Evolutionary conservation across 2,797 vertebrate species (phyloP), one percentile per base, ranked within the genome.

Genomic region (Siniperca scherzeri): DNA sequence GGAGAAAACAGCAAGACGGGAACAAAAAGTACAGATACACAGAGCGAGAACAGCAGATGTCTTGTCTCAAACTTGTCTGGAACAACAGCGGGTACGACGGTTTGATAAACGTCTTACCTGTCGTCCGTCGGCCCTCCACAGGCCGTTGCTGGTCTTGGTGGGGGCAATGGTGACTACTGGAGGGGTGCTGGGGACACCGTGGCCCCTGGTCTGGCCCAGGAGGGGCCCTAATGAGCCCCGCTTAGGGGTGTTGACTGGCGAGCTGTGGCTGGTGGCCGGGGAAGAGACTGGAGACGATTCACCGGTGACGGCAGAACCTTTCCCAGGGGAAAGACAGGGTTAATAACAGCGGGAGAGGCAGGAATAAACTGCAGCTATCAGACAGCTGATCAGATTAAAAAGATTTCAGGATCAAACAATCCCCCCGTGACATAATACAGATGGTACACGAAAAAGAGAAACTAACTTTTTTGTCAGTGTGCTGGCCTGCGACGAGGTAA

Each of bases 81-180:
- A 70, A 61, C 57, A 75, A 10, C 80, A 70, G 70, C 56, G 64
- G 55, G 48, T 40, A 16, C 1, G 27, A 17, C 14, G 1, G 38
- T 62, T 56, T 60, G 48, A 78, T 46, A 21, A 81, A 67, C 22
- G 9, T 70, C 83, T 89, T 82, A 94, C 95, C 94, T 95, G 95
- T 73, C 93, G 91, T 74, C 94, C 89, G 86, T 95, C 93, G 9
- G 92, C 83, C 89, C 94, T 93, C 93, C 94, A 93, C 89, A 93
- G 93, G 91, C 93, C 90, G 93, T 91, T 93, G 91, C 86, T 95
- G 74, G 89, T 93, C 88, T 94, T 94, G 12, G 97, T 99, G 9
- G 98, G 98, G 65, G 98, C 98, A 9, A 99, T 99, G 88, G 98
- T 98, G 93, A 98, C 98, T 1, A 99, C 98, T 0, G 98, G 98